Evolutionary conservation across 2,113 vertebrate species (phyloP).

Genomic region (Ramphastos sulfuratus): DNA sequence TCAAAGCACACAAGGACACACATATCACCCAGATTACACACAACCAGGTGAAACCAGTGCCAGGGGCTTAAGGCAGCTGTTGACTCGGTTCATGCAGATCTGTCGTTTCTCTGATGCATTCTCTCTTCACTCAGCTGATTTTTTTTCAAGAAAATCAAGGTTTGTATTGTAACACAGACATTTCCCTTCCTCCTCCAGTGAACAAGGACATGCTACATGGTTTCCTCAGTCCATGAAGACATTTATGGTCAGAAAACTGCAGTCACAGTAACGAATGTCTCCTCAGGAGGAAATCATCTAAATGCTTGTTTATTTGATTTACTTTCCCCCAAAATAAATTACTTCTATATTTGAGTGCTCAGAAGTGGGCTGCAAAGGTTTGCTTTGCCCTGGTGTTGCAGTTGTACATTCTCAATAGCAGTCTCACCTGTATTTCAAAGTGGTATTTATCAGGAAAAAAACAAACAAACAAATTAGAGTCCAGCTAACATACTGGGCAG

Average conservation of each 20-base stretch:
- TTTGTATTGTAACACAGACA: not conserved
- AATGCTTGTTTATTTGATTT: not conserved
- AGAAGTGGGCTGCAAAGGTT: not conserved
- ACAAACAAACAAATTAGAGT: fast-evolving
- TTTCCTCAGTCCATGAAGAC: not conserved
- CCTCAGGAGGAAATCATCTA: not conserved
- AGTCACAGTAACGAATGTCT: not conserved
- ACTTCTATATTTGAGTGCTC: not conserved
- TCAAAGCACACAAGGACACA: not conserved
- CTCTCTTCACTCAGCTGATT: not conserved
- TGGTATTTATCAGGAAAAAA: not conserved
- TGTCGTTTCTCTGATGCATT: not conserved
- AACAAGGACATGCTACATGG: not conserved
- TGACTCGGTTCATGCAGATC: not conserved
- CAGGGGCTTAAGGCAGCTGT: not conserved
- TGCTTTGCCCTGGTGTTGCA: not conserved
- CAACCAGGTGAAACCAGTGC: not conserved
- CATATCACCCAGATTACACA: not conserved
- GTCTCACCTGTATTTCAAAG: not conserved
- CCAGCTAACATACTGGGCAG: not conserved
- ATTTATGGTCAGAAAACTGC: not conserved
- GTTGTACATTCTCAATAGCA: not conserved
- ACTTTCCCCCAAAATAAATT: not conserved
- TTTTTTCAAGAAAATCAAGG: not conserved
- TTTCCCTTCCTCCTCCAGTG: not conserved